A percentile compares a stretch with the other conserved stretches of the same genome.
Conservation (phyloP, 2,113 vertebrate genomes). For the Acanthochromis polyacanthus region DNA sequence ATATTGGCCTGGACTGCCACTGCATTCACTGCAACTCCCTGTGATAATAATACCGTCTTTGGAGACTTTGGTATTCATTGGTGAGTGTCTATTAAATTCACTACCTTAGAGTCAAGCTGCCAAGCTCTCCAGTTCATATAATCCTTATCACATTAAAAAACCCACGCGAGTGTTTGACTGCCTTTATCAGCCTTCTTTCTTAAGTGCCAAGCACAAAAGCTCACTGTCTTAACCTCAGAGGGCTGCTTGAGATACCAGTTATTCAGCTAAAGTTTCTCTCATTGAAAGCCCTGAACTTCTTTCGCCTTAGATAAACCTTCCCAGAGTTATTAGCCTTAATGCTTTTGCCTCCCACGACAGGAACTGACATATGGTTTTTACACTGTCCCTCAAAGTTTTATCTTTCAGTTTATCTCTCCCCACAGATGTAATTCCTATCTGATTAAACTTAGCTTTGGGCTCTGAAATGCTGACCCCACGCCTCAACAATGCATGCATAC, state of each 20-base stretch:
- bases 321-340: constrained; percentile 43
- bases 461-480: constrained; percentile 34
- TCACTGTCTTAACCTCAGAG: constrained; percentile 15
- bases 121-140: constrained; percentile 42
- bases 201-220: constrained; percentile 44
- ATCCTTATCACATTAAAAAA: constrained; percentile 49
- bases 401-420: constrained; percentile 24
- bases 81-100: constrained; percentile 43
- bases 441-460: constrained; percentile 38
- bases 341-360: constrained; percentile 36
- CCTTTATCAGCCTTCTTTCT: constrained; percentile 43
- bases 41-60: constrained; percentile 52
- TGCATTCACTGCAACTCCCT: constrained; percentile 43
- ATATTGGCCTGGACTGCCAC: constrained; percentile 49
- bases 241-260: constrained; percentile 1
- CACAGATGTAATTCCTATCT: constrained; percentile 48
- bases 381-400: constrained; percentile 34
- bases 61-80: constrained; percentile 38
- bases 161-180: constrained; percentile 34
- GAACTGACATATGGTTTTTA: constrained; percentile 46
- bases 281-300: constrained; percentile 38
- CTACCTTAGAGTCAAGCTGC: constrained; percentile 48
- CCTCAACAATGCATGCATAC: constrained; percentile 4
- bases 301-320: constrained; percentile 37
- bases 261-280: constrained; percentile 43